Percentiles rank a stretch among this genome's conserved stretches.
Conservation (phyloP, 2,888 invertebrate species). For the Drosophila helvetica region DNA sequence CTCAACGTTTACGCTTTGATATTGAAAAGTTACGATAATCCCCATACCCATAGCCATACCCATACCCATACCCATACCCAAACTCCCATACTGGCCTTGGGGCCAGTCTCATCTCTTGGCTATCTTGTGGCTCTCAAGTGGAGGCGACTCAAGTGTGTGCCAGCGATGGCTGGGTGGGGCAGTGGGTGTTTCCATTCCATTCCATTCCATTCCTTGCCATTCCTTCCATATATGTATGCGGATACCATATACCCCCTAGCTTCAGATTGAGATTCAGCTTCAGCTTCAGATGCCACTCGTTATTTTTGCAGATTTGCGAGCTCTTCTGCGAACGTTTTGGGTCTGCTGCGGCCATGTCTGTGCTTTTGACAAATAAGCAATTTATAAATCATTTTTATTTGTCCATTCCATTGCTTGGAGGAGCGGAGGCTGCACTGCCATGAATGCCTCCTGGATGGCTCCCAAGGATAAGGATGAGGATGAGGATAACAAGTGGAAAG, state of each 20-base stretch:
- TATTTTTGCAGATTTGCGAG: constrained; percentile 11
- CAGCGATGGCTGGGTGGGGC: neutral
- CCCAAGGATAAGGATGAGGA: neutral
- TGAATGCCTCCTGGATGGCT: neutral
- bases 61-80: neutral
- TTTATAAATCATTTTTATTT: constrained; percentile 48
- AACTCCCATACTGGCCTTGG: too few species aligned
- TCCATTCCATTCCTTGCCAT: too few species aligned
- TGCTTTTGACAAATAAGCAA: constrained; percentile 51
- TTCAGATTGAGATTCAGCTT: neutral
- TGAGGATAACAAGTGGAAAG: neutral
- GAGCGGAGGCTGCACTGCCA: constrained; percentile 6
- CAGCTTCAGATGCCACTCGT: constrained; percentile 12
- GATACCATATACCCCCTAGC: too few species aligned
- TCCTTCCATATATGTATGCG: too few species aligned
- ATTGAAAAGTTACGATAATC: constrained; percentile 35
- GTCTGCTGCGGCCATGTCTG: neutral
- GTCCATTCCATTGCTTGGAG: constrained; percentile 18
- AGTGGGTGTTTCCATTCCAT: too few species aligned
- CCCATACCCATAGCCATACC: too few species aligned
- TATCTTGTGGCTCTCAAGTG: constrained; percentile 24
- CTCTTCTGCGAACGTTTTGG: neutral
- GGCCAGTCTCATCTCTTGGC: neutral
- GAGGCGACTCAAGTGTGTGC: constrained; percentile 17
- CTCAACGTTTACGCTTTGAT: constrained; percentile 22